Conservation (phyloP, 2,888 invertebrate genomes). For the Aelia acuminata region DNA sequence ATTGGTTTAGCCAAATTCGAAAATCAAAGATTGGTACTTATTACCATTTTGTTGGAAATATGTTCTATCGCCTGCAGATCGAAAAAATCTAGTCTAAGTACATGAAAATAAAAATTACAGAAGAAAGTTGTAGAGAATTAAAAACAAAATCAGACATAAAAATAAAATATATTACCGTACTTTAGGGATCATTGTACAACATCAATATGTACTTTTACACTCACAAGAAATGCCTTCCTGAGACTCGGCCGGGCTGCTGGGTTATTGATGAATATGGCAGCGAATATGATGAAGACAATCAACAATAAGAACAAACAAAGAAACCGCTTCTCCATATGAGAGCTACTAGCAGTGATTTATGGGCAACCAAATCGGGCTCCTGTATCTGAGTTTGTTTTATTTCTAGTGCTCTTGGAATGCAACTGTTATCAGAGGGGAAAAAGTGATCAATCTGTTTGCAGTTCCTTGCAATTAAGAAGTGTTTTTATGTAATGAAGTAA, state of each 20-base stretch:
- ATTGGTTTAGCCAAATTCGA: too few relatives aligned
- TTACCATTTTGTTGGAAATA: too few relatives aligned
- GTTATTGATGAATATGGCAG: not conserved
- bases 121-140: too few relatives aligned
- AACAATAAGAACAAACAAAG: not conserved
- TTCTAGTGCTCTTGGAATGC: not conserved
- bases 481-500: not conserved
- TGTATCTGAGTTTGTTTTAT: not conserved
- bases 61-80: too few relatives aligned
- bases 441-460: not conserved
- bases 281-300: not conserved
- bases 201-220: not conserved
- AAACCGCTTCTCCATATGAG: not conserved
- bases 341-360: not conserved
- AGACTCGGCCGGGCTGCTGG: not conserved
- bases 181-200: too few relatives aligned
- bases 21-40: too few relatives aligned
- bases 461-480: not conserved
- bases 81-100: too few relatives aligned
- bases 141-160: too few relatives aligned
- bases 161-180: too few relatives aligned
- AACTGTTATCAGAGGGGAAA: not conserved
- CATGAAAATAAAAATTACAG: too few relatives aligned
- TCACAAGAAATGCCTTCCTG: not conserved
- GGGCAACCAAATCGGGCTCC: not conserved